These are phyloP conservation scores for Chrysolina haemoptera DNA, from an alignment of 2,888 invertebrate species.

Conservation along the genomic window DNA sequence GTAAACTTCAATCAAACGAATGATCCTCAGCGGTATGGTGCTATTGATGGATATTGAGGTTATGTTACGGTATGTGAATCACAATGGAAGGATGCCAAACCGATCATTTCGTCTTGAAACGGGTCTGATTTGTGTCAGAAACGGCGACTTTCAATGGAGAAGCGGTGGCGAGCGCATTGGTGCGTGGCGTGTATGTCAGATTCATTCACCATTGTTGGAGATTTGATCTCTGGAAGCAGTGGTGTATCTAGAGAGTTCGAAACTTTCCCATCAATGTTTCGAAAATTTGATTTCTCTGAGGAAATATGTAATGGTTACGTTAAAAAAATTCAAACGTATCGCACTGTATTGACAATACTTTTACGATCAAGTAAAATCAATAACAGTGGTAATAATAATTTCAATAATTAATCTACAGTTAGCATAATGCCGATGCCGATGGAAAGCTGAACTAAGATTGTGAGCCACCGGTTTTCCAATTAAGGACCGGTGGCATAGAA, in stretches of 20 bases:
- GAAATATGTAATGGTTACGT: too few relatives aligned
- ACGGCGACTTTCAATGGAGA: conserved; percentile 27
- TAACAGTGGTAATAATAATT: too few relatives aligned
- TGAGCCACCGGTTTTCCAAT: too few relatives aligned
- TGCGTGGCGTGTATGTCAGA: conserved; percentile 36
- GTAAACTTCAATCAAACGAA: conserved; percentile 7
- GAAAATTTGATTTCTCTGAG: too few relatives aligned
- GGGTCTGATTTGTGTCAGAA: conserved; percentile 39
- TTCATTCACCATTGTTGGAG: conserved; percentile 33
- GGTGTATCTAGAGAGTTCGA: neutral
- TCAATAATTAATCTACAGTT: too few relatives aligned
- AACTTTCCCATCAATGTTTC: neutral
- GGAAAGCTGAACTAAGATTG: too few relatives aligned
- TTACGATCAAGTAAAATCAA: too few relatives aligned
- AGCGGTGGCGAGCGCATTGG: conserved; percentile 24
- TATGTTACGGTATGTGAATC: conserved; percentile 38
- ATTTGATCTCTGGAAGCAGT: neutral
- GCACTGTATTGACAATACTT: too few relatives aligned
- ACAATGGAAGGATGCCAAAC: conserved; percentile 36
- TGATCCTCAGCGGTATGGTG: neutral
- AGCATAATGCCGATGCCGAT: too few relatives aligned
- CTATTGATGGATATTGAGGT: conserved; percentile 33
- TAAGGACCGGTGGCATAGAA: too few relatives aligned
- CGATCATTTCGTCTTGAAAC: conserved; percentile 36
- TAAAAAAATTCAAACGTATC: too few relatives aligned